phyloP scores from a whole-genome alignment of 2,113 vertebrate genomes.

The Saccopteryx bilineata region DNA sequence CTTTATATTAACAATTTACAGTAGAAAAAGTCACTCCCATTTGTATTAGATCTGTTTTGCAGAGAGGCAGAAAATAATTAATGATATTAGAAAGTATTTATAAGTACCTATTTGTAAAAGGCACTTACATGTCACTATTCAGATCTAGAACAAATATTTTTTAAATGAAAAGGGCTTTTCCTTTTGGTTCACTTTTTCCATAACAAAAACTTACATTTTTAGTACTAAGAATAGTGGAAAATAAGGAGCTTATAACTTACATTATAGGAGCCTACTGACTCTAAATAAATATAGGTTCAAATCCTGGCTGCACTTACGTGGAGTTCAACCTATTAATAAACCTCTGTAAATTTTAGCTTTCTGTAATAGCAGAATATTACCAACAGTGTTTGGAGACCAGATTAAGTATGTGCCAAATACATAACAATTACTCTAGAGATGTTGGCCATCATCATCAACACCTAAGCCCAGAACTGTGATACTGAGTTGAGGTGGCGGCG shows the following conservation, averaged over 20 bases:
- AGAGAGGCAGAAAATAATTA: not conserved
- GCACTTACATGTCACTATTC: not conserved
- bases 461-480: not conserved
- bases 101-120: conserved; percentile 24
- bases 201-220: conserved; percentile 13
- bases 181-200: not conserved
- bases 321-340: not conserved
- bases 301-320: not conserved
- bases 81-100: conserved; percentile 12
- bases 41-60: not conserved
- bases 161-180: not conserved
- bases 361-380: not conserved
- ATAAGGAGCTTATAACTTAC: not conserved
- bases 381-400: not conserved
- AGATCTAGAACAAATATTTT: not conserved
- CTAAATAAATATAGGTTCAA: conserved; percentile 18
- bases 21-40: conserved; percentile 3
- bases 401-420: not conserved
- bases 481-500: not conserved
- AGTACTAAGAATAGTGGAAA: not conserved
- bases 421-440: not conserved
- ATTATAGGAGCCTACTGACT: not conserved
- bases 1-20: not conserved
- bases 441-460: not conserved
- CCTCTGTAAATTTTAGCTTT: not conserved